These are phyloP conservation scores for Frieseomelitta varia DNA, from an alignment of 1,140 invertebrate species.

Conservation along the genomic window DNA sequence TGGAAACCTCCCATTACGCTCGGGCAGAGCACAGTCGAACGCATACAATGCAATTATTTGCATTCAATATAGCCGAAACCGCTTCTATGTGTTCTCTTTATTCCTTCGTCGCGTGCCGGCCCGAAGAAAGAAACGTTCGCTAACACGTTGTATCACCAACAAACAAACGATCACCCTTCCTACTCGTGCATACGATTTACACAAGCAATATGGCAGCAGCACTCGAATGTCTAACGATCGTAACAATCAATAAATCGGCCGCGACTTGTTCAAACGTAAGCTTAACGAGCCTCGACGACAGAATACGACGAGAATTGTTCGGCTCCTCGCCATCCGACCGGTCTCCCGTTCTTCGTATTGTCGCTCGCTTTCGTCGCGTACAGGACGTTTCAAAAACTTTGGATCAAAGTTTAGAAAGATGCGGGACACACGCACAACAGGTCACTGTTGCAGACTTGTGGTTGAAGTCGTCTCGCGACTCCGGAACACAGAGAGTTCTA, in stretches of 20 bases:
- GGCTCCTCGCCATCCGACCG: neutral
- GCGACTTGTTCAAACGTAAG: neutral
- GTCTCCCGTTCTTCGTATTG: neutral
- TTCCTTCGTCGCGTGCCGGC: neutral
- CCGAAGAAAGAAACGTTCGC: neutral
- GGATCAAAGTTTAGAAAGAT: too few relatives aligned
- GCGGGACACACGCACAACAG: too few relatives aligned
- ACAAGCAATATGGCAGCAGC: neutral
- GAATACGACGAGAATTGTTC: neutral
- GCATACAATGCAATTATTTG: constrained; percentile 11
- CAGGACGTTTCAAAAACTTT: neutral
- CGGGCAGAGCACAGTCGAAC: neutral
- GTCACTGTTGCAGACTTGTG: too few relatives aligned
- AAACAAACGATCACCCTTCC: neutral
- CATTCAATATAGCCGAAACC: constrained; percentile 8
- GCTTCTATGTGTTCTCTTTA: neutral
- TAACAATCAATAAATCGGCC: constrained; percentile 33
- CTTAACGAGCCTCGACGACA: constrained; percentile 27
- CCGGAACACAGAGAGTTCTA: too few relatives aligned
- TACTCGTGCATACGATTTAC: neutral
- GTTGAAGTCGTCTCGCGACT: too few relatives aligned
- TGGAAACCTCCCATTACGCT: neutral
- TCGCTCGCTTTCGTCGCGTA: neutral
- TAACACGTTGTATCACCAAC: neutral
- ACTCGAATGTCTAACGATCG: neutral